Conservation (phyloP, 2,888 invertebrate species). For the Masnerella sp. region DNA sequence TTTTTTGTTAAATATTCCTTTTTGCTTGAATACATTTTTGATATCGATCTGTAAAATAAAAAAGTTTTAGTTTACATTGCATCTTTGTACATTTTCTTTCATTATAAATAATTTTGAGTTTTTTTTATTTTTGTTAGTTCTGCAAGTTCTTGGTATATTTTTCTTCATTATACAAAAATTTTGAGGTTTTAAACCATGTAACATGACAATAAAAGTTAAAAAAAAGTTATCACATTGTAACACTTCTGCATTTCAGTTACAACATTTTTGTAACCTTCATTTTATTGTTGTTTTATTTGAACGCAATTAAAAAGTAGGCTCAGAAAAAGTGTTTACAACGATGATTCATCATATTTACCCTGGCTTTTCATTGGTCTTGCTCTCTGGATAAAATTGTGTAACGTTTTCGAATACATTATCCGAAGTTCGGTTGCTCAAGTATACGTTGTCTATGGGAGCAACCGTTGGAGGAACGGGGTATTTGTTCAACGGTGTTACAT, state of each 20-base stretch:
- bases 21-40: slow-evolving; percentile 50
- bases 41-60: slow-evolving; percentile 14
- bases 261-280: too few species aligned
- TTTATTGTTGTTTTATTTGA: too few species aligned
- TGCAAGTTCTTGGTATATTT: too few species aligned
- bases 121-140: too few species aligned
- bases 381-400: slow-evolving; percentile 28
- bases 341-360: slow-evolving; percentile 23
- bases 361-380: slow-evolving; percentile 25
- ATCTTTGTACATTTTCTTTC: too few species aligned
- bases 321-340: background rate
- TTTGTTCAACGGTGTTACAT: slow-evolving; percentile 16
- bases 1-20: slow-evolving; percentile 71
- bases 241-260: too few species aligned
- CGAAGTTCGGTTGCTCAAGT: slow-evolving; percentile 28
- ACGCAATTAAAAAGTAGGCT: background rate
- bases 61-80: slow-evolving; percentile 4
- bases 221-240: too few species aligned
- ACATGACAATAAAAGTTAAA: too few species aligned
- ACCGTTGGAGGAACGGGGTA: slow-evolving; percentile 13
- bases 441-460: slow-evolving; percentile 15
- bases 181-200: too few species aligned
- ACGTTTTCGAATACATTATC: slow-evolving; percentile 22
- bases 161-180: too few species aligned
- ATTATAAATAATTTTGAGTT: too few species aligned